phyloP scores from a whole-genome alignment of 2,113 vertebrate genomes.

The Sceloporus tristichus region DNA sequence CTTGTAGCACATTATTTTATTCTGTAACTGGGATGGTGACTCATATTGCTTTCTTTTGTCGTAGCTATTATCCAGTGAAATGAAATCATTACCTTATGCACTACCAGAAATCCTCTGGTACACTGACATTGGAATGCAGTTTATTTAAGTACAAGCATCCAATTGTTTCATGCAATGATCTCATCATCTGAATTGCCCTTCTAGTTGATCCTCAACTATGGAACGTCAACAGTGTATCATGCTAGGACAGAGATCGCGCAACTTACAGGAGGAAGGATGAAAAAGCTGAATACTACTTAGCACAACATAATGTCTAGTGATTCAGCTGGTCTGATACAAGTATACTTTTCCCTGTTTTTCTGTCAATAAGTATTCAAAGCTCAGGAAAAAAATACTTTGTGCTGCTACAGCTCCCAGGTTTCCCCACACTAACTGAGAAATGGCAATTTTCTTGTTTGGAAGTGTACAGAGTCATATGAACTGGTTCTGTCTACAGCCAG shows the following conservation, averaged over 20 bases:
- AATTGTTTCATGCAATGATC: not conserved
- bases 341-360: not conserved
- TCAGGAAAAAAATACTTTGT: no score
- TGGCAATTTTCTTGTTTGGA: not conserved
- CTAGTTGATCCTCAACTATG: not conserved
- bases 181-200: not conserved
- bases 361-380: not conserved
- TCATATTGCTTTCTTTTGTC: conserved; percentile 3
- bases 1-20: not conserved
- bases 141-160: not conserved
- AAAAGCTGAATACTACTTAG: not conserved
- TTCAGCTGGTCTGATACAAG: not conserved
- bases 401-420: no score
- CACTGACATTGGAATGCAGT: not conserved
- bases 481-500: not conserved
- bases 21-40: not conserved
- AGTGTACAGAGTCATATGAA: not conserved
- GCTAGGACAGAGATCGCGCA: not conserved
- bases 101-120: not conserved
- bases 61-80: not conserved
- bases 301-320: no score
- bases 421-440: no score
- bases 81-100: not conserved
- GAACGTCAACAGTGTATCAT: not conserved
- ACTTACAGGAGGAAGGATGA: not conserved